Conservation (phyloP, 35 echinoderm and acorn worm genomes). For the Stichopus chloronotus region DNA sequence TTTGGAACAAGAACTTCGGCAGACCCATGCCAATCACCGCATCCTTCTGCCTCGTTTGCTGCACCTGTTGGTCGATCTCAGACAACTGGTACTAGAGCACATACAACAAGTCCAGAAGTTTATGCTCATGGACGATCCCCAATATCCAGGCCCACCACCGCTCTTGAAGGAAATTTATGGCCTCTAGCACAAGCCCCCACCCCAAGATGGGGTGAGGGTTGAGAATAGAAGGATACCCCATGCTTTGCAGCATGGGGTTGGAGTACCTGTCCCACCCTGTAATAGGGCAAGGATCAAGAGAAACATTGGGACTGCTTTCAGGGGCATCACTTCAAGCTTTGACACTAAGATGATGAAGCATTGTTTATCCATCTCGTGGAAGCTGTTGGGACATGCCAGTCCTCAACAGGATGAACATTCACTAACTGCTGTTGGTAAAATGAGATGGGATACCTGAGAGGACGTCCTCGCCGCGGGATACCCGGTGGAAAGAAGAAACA, state of each 20-base stretch:
- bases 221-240: background rate
- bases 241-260: too few species aligned
- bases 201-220: background rate
- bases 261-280: too few species aligned
- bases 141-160: constrained; percentile 77
- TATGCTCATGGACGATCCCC: constrained; percentile 81
- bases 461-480: too few species aligned
- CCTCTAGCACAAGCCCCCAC: constrained; percentile 59
- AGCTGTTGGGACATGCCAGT: background rate
- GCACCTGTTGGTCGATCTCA: constrained; percentile 82
- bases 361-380: background rate
- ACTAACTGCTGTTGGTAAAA: too few species aligned
- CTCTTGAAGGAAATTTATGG: constrained; percentile 97
- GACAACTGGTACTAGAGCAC: constrained; percentile 94
- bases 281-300: too few species aligned
- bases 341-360: background rate
- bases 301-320: too few species aligned
- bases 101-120: constrained; percentile 94
- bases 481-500: too few species aligned
- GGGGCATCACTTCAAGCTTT: background rate
- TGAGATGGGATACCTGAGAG: too few species aligned
- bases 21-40: constrained; percentile 76
- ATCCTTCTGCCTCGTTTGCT: constrained; percentile 85
- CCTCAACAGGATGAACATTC: too few species aligned
- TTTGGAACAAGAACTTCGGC: constrained; percentile 86